These are phyloP conservation scores for Mylabris phalerata DNA, from an alignment of 1,140 invertebrate genomes.

Conservation along the genomic window DNA sequence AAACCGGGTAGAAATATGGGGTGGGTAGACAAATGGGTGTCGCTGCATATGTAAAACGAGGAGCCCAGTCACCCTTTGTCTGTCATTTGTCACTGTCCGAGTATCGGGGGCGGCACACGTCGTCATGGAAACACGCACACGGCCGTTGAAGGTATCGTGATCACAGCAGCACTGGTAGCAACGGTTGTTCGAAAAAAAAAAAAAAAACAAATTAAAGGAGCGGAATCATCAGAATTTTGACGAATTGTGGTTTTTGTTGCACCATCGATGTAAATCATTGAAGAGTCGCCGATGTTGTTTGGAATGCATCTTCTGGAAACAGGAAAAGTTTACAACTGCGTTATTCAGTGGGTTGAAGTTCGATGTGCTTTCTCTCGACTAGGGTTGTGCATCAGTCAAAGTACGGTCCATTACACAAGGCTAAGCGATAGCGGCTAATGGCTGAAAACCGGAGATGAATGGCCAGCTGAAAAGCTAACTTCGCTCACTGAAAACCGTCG, in stretches of 20 bases:
- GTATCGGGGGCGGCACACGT: constrained; percentile 33
- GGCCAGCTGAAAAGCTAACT: constrained; percentile 35
- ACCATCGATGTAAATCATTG: too few relatives aligned
- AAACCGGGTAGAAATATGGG: constrained; percentile 3
- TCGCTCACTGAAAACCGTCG: constrained; percentile 27
- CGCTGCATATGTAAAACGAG: constrained; percentile 42
- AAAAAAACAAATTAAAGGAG: too few relatives aligned
- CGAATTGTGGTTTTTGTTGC: too few relatives aligned
- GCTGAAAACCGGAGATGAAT: constrained; percentile 37
- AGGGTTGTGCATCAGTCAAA: constrained; percentile 32
- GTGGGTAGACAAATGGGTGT: constrained; percentile 41
- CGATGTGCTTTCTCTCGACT: too few relatives aligned
- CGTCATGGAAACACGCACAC: constrained; percentile 33
- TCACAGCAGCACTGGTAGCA: not conserved
- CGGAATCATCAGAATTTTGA: too few relatives aligned
- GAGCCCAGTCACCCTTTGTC: constrained; percentile 39
- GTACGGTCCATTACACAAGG: constrained; percentile 37
- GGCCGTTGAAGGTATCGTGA: constrained; percentile 14
- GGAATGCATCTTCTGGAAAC: too few relatives aligned
- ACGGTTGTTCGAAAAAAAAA: too few relatives aligned
- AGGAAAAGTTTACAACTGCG: too few relatives aligned
- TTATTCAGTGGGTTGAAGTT: too few relatives aligned
- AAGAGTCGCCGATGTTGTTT: too few relatives aligned
- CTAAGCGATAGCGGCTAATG: constrained; percentile 39
- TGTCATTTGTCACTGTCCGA: constrained; percentile 40